Percentiles rank a stretch among this genome's conserved stretches.
phyloP scores from a whole-genome alignment of 2,888 invertebrate species.

The Microplitis deprimator region DNA sequence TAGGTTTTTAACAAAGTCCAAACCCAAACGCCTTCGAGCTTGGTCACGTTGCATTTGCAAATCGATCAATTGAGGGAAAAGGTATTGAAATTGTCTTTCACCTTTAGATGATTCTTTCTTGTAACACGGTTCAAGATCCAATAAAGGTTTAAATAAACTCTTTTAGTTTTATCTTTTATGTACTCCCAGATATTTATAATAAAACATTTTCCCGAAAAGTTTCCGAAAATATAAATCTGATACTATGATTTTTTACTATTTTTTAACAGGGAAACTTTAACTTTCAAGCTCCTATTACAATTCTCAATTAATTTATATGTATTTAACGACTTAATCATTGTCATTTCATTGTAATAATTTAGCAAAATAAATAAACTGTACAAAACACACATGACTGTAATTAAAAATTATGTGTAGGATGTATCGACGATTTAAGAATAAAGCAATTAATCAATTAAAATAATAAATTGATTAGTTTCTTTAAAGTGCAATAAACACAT shows the following conservation, averaged over 20 bases:
- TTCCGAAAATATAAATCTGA: background rate
- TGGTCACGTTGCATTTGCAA: too few species aligned
- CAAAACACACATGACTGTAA: background rate
- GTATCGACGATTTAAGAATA: background rate
- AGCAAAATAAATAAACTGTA: background rate
- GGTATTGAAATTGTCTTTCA: too few species aligned
- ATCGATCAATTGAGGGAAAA: too few species aligned
- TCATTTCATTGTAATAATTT: background rate
- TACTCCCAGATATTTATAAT: background rate
- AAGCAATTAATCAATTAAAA: slow-evolving; percentile 23
- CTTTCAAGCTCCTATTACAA: background rate
- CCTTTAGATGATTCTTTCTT: too few species aligned
- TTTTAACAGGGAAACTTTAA: background rate
- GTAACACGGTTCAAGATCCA: too few species aligned
- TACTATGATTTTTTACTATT: background rate
- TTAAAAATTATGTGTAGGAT: background rate
- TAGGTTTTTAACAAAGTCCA: too few species aligned
- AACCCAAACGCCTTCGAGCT: too few species aligned
- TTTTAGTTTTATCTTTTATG: background rate
- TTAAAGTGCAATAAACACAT: background rate
- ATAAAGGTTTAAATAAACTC: background rate
- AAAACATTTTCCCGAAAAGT: background rate
- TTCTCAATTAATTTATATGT: background rate
- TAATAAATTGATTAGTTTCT: slow-evolving; percentile 10
- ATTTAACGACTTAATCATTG: background rate